Evolutionary conservation across 2,113 vertebrate genomes (phyloP), one percentile per base, ranked within the genome.

Genomic region (Alethe diademata): DNA sequence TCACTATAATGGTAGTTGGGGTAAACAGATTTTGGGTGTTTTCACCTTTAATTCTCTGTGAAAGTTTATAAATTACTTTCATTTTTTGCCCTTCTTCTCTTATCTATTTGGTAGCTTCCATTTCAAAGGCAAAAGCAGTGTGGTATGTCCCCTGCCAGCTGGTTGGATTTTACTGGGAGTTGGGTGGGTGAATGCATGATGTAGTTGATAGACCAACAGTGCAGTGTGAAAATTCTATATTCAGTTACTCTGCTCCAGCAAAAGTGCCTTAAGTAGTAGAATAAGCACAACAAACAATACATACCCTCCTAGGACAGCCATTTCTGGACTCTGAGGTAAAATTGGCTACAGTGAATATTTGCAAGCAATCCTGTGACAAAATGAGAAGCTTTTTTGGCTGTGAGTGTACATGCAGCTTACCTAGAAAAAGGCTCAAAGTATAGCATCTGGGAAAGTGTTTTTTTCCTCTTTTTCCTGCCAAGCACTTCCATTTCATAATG

Each of bases 21-120:
- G 33, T 51, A 8, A 60, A 26, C 0, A 47, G 29, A 14, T 11
- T 1, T 14, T 28, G 51, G 24, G 8, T 54, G 6, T 70, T 81
- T 70, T 73, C 9, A 56, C 13, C 13, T 6, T 35, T 51, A 20
- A 7, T 11, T 38, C 36, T 78, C 38, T 31, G 4, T 53, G 31
- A 28, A 8, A 53, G 26, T 26, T 40, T 66, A 33, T 72, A 50
- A 78, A 35, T 81, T 11, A 24, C 11, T 54, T 84, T 12, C 20
- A 2, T 8, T 4, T 11, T 56, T 45, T 19, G 16, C 3, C 8
- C 5, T 2, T 11, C 2, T 57, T 45, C 14, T 22, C 0, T 51
- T 80, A 24, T 1, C 0, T 42, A 6, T 74, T 47, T 84, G n/a
- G 18, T 64, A 84, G 43, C n/a, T 22, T 26, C 38, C 42, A 64